Evolutionary conservation across 2,797 vertebrate genomes (phyloP), one percentile per base, ranked within the genome.

Genomic region (Mastacembelus armatus): DNA sequence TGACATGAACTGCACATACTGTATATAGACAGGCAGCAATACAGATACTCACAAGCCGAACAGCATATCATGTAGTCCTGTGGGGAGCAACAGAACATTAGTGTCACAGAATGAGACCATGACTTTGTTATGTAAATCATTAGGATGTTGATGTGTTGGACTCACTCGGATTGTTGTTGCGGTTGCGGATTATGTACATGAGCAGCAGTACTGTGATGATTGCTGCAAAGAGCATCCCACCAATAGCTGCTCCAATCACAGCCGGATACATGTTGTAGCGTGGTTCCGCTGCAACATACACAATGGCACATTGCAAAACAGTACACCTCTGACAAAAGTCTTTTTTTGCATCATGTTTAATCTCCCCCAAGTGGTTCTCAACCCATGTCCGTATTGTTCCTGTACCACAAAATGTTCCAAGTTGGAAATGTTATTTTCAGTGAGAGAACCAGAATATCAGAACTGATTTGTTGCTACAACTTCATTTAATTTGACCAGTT

Each of bases 11-110:
- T n/a, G n/a, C n/a, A n/a, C n/a, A n/a, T n/a, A n/a, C n/a, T n/a
- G n/a, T n/a, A n/a, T n/a, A n/a, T n/a, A n/a, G n/a, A n/a, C n/a
- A n/a, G n/a, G n/a, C n/a, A n/a, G n/a, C n/a, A 27, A 22, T 3
- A 18, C 11, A 44, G 48, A 74, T 87, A 94, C 95, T 94, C 89
- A 96, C 96, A 61, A 86, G 88, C 89, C 94, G 90, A 97, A 96
- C 72, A 97, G 87, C 75, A 96, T 80, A 71, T 94, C 84, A 29
- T 96, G 95, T 47, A 97, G 87, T 40, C 95, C 96, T 96, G 71
- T 35, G 15, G 84, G 15, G 50, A 51, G 29, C 35, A 57, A 58
- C 16, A 47, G 22, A 48, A 35, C 0, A 38, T 76, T 16, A 66
- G 26, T 48, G 30, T 4, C n/a, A 33, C 22, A 6, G 12, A 18